Conservation (phyloP, 2,113 vertebrate species). For the Proterorhinus semilunaris region DNA sequence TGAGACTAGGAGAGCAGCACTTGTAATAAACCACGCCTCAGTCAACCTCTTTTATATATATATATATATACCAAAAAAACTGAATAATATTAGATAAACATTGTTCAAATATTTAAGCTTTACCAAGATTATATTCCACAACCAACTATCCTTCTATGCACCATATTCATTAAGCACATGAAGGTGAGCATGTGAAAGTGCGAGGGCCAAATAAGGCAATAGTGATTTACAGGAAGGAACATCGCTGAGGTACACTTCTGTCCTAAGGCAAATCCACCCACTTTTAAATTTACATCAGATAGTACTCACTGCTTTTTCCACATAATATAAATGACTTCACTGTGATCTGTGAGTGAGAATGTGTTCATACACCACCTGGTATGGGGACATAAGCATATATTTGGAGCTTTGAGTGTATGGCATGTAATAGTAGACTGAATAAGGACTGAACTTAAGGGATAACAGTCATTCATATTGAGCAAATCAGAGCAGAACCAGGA, state of each 20-base stretch:
- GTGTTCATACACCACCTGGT: not conserved
- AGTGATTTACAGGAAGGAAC: conserved; percentile 21
- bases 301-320: conserved; percentile 33
- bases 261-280: conserved; percentile 62
- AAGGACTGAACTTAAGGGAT: no score
- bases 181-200: conserved; percentile 28
- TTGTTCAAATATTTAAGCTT: no score
- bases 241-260: conserved; percentile 54
- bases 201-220: conserved; percentile 41
- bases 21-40: no score
- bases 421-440: not conserved
- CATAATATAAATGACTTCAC: not conserved
- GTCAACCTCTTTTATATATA: no score
- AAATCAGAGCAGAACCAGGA: no score
- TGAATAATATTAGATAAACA: no score
- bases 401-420: not conserved
- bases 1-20: no score
- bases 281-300: conserved; percentile 38
- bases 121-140: no score
- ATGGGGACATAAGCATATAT: not conserved
- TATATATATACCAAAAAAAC: no score
- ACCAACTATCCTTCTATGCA: not conserved
- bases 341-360: not conserved
- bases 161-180: conserved; percentile 31
- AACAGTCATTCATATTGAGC: no score